A percentile compares a stretch with the other conserved stretches of the same genome.
Evolutionary conservation across 2,888 invertebrate species (phyloP).

Genomic region (Phaedon cochleariae): DNA sequence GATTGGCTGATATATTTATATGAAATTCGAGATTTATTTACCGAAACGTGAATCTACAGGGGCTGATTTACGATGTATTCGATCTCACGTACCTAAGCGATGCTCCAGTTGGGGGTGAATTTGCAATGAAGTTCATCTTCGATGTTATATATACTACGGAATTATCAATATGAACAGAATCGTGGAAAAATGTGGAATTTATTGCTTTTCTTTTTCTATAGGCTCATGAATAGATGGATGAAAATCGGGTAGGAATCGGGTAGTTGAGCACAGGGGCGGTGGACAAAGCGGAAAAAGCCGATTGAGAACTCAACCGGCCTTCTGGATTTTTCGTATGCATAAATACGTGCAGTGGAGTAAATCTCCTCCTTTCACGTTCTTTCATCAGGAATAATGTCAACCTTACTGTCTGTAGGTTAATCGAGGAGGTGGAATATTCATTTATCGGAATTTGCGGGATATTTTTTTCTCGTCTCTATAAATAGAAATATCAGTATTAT

Average conservation of each 20-base stretch:
- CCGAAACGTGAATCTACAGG: background rate
- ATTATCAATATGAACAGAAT: background rate
- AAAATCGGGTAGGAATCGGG: background rate
- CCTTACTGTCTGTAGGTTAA: no score
- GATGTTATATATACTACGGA: background rate
- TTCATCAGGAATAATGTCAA: no score
- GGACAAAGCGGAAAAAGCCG: no score
- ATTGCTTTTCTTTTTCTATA: background rate
- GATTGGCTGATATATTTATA: slow-evolving; percentile 19
- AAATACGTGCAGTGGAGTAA: no score
- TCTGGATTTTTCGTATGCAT: no score
- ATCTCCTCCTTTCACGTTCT: no score
- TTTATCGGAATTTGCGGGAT: no score
- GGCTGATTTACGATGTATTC: slow-evolving; percentile 86
- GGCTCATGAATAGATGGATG: background rate
- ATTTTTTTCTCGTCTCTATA: no score
- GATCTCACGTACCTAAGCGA: background rate
- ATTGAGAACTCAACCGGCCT: no score
- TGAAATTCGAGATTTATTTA: slow-evolving; percentile 21
- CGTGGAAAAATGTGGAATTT: background rate
- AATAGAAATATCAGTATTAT: no score
- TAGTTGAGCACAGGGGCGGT: no score
- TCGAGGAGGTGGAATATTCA: no score
- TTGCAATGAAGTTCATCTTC: background rate
- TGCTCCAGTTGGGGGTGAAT: background rate